phyloP scores from a whole-genome alignment of 2,113 vertebrate genomes.

The Phalacrocorax aristotelis region DNA sequence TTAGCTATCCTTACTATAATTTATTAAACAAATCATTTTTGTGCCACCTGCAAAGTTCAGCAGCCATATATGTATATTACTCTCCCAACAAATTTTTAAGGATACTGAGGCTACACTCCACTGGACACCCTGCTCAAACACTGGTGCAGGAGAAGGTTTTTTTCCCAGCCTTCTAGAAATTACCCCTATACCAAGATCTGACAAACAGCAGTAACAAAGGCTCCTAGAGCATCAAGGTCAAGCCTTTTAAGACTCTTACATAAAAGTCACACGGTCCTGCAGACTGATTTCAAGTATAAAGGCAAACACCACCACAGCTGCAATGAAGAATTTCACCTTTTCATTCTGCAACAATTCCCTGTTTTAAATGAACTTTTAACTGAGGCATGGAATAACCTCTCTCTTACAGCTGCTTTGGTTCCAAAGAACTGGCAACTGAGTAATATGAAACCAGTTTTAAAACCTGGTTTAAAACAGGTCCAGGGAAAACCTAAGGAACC shows the following conservation, averaged over 20 bases:
- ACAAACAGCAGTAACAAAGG: neutral
- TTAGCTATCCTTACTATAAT: neutral
- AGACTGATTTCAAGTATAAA: neutral
- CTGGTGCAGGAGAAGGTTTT: neutral
- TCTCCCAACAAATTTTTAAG: neutral
- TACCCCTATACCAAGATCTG: neutral
- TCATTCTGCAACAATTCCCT: neutral
- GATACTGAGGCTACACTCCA: neutral
- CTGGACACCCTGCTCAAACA: neutral
- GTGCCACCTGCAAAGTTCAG: neutral
- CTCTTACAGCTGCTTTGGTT: neutral
- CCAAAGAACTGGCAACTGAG: neutral
- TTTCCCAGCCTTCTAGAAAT: neutral
- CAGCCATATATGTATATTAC: neutral
- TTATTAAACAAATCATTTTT: neutral
- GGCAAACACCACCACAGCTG: neutral
- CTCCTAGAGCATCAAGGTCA: slow-evolving; percentile 28
- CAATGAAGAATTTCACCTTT: neutral
- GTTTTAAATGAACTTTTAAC: neutral
- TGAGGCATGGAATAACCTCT: neutral
- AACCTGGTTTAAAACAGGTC: neutral
- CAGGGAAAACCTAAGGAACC: neutral
- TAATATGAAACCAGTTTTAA: neutral
- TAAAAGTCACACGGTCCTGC: slow-evolving; percentile 41
- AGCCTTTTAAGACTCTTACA: slow-evolving; percentile 32